phyloP scores from a whole-genome alignment of 2,888 invertebrate genomes.

The Corbicula japonica region DNA sequence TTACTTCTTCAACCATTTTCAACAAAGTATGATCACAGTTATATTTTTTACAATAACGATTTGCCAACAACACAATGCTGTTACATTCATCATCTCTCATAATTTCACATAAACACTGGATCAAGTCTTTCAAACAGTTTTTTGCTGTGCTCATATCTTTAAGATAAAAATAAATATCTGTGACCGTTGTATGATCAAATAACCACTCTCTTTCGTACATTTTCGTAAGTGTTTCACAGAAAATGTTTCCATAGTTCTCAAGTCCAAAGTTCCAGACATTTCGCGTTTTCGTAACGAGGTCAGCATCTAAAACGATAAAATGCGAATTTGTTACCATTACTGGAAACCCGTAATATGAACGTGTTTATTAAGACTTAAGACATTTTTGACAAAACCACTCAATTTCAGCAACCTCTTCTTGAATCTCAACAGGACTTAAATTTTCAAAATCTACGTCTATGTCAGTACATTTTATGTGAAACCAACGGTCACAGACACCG shows the following conservation, averaged over 20 bases:
- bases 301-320: constrained; percentile 5
- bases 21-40: not conserved
- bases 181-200: not conserved
- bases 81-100: not conserved
- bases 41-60: not conserved
- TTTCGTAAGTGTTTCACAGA: not conserved
- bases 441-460: constrained; percentile 5
- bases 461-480: constrained; percentile 27
- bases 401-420: constrained; percentile 11
- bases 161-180: not conserved
- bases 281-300: not conserved
- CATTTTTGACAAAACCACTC: constrained; percentile 6
- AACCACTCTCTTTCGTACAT: not conserved
- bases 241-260: not conserved
- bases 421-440: not conserved
- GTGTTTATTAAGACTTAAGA: not conserved
- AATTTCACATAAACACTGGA: not conserved
- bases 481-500: constrained; percentile 45
- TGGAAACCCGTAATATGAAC: not conserved
- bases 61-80: constrained; percentile 2
- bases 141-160: not conserved
- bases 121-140: not conserved
- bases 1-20: constrained; percentile 1
- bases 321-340: not conserved
- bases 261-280: not conserved